Base-by-base conservation (phyloP, 2,113 vertebrate genomes). In the Glaucomys volans region DNA sequence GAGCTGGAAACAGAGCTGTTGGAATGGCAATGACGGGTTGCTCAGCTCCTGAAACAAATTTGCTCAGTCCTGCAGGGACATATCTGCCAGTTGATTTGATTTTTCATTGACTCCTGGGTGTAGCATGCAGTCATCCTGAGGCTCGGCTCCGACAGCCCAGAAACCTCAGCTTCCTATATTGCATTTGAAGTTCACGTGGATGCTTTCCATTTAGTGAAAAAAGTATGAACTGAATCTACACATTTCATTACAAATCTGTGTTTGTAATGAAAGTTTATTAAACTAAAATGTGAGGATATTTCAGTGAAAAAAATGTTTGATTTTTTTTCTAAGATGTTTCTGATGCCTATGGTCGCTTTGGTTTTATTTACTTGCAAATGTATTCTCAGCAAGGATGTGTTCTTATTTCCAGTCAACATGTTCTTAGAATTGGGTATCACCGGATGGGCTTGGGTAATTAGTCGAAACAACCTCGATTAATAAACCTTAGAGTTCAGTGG, bases 91-190 rank as follows among this genome's bases (percentile, higher is more conserved):
- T 50, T 52, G 32, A 64, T 67, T 76, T 44, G 47, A 54, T 62
- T 64, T 28, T 30, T 35, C 44, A 0, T 22, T 17, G 57, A 5
- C 35, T 30, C 17, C 8, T 9, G 35, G 37, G 20, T 52, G 20
- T 5, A 24, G 5, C 22, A 11, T 1, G 4, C 9, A 72, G 12
- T 2, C 79, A 84, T 10, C 7, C 12, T 13, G 6, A 94, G 8
- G 1, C 1, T 40, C 8, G 5, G 40, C 2, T 69, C 26, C 9
- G 0, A 1, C 8, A 20, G 20, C 37, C 13, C 0, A 37, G 40
- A 37, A 20, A 59, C 1, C 11, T n/a, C 5, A 13, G 0, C 22
- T 20, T 90, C 10, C 5, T 28, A 4, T 0, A 37, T 69, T 22
- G 4, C 14, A 47, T 40, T 13, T 18, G 12, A 90, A 79, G 64